Base-by-base conservation (phyloP, 2,888 invertebrate species). In the Tyria jacobaeae region DNA sequence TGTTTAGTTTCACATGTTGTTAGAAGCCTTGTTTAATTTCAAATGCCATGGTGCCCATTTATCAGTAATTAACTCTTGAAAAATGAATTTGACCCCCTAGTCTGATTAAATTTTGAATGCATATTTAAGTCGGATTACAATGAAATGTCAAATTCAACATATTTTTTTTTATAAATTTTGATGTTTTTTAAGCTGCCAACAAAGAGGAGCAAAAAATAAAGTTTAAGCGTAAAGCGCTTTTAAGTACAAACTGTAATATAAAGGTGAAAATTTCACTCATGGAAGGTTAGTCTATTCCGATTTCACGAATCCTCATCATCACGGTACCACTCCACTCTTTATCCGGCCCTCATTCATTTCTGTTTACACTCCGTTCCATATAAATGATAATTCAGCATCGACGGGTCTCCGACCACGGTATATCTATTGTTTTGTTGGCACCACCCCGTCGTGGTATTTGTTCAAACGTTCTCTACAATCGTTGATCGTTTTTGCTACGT, bases 401-500 rank as follows among this genome's bases (percentile, higher is more conserved):
- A 61, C 57, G 60, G 25, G 41, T 62, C 66, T 57, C 74, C 61
- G 51, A 59, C 66, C 64, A 59, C 58, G 61, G 54, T 59, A 54
- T 62, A 25, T 47, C 64, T 56, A 80, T 83, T 79, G 81, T 82
- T 76, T 76, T 49, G 59, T 60, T 57, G 57, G 51, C 35, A 69
- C 64, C 70, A 64, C 63, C 71, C 73, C 64, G 60, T 50, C 75
- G 64, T 66, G 71, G 76, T 83, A 83, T 85, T 86, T 85, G 81
- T 77, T 79, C 81, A 80, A 82, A 84, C 83, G 82, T 82, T 78
- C 74, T 70, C 72, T 70, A 78, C 84, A 82, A 84, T 86, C 83
- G 85, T 73, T 78, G 73, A 82, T 76, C 81, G 81, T 83, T 85
- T 85, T 81, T 82, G 81, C 85, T 73, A 68, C 81, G 83, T 82